phyloP scores from a whole-genome alignment of 2,888 invertebrate genomes.

The Ditula angustiorana region DNA sequence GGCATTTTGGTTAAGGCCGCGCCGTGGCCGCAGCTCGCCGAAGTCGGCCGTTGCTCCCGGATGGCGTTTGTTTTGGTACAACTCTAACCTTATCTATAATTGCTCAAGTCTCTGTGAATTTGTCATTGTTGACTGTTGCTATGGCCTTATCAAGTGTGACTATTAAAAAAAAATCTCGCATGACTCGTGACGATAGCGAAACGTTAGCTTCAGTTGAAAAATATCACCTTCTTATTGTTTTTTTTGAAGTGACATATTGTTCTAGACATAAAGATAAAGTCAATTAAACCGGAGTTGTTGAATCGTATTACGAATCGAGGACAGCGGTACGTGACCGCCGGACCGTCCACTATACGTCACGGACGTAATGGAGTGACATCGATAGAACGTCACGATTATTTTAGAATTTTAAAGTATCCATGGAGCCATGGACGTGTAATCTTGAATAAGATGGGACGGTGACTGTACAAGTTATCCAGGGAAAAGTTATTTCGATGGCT shows the following conservation, averaged over 20 bases:
- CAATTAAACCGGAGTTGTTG: conserved; percentile 1
- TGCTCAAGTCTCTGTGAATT: conserved; percentile 21
- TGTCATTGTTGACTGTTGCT: conserved; percentile 27
- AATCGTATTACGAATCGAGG: conserved; percentile 29
- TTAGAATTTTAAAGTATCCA: background rate
- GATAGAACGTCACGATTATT: conserved; percentile 24
- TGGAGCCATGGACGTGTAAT: background rate
- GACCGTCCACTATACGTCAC: conserved; percentile 21
- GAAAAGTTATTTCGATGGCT: background rate
- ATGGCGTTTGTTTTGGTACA: conserved; percentile 37
- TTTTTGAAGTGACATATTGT: background rate
- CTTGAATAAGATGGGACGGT: background rate
- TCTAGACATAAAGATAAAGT: background rate
- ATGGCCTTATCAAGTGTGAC: conserved; percentile 17
- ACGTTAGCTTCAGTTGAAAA: background rate
- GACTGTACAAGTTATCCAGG: background rate
- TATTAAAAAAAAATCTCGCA: background rate
- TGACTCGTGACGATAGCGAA: background rate
- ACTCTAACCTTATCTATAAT: conserved; percentile 34
- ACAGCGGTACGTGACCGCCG: conserved; percentile 25
- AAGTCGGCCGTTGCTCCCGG: conserved; percentile 36
- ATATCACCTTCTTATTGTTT: background rate
- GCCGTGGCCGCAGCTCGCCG: conserved; percentile 17
- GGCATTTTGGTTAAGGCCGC: conserved; percentile 76
- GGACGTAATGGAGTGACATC: conserved; percentile 13